These are phyloP conservation scores for Cotesia vestalis DNA, from an alignment of 1,140 invertebrate species.

Conservation along the genomic window DNA sequence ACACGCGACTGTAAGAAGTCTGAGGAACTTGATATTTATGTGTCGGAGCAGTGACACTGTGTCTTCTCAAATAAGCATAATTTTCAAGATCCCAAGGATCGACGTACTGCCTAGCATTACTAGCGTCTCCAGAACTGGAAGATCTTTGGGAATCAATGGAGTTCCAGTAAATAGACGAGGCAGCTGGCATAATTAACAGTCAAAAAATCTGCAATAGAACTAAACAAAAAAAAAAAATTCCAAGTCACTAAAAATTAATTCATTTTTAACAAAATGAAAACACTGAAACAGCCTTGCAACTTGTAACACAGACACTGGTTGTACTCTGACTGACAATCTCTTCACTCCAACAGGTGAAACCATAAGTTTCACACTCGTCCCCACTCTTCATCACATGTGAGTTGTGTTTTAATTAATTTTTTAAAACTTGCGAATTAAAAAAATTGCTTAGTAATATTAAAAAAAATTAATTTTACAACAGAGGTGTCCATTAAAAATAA, in stretches of 20 bases:
- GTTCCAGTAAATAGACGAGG: constrained; percentile 62
- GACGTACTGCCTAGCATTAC: constrained; percentile 68
- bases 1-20: constrained; percentile 43
- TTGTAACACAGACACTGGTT: background rate
- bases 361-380: constrained; percentile 34
- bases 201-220: no score
- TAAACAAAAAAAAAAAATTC: no score
- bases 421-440: no score
- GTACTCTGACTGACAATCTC: constrained; percentile 35
- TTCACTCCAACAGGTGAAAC: constrained; percentile 31
- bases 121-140: constrained; percentile 54
- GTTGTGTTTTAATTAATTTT: no score
- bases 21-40: constrained; percentile 37
- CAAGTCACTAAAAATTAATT: no score
- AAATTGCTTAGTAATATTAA: no score
- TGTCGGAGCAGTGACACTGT: constrained; percentile 65
- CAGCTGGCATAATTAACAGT: constrained; percentile 49
- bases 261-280: no score
- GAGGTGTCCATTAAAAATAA: no score
- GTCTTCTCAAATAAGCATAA: constrained; percentile 71
- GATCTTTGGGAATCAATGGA: constrained; percentile 61
- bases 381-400: constrained; percentile 2
- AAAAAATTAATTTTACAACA: no score
- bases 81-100: constrained; percentile 80
- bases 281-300: no score